Evolutionary conservation across 2,113 vertebrate species (phyloP).

Genomic region (Corvus hawaiiensis): DNA sequence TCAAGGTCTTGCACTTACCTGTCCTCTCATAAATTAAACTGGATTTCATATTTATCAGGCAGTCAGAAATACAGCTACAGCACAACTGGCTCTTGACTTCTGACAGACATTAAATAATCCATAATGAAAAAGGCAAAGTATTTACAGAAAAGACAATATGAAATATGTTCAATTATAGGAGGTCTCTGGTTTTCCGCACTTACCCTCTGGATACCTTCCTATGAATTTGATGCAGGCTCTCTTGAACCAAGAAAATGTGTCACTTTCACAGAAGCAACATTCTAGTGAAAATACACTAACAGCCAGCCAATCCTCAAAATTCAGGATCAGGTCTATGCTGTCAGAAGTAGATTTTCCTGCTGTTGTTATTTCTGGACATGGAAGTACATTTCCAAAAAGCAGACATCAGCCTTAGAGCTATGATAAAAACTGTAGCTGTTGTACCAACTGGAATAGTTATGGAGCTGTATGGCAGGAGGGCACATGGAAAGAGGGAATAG

Average conservation of each 20-base stretch:
- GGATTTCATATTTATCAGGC: slow-evolving; percentile 50
- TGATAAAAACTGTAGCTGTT: not conserved
- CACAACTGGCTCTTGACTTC: not conserved
- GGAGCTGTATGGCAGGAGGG: not conserved
- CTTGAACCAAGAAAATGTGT: not conserved
- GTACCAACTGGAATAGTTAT: not conserved
- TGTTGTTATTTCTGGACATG: not conserved
- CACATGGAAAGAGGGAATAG: not conserved
- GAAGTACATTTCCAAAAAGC: not conserved
- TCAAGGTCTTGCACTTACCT: not conserved
- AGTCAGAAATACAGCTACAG: slow-evolving; percentile 3
- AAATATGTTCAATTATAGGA: not conserved
- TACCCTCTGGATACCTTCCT: not conserved
- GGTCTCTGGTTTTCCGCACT: not conserved
- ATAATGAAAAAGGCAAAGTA: not conserved
- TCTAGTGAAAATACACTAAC: not conserved
- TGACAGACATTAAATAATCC: slow-evolving; percentile 39
- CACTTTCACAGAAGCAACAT: not conserved
- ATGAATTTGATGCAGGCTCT: not conserved
- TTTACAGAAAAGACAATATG: not conserved
- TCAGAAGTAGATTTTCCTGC: not conserved
- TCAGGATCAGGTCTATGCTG: not conserved
- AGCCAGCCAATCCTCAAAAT: not conserved
- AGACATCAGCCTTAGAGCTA: not conserved
- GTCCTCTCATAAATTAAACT: slow-evolving; percentile 51